Conservation (phyloP, 2,888 invertebrate species). For the Neoaliturus tenellus region DNA sequence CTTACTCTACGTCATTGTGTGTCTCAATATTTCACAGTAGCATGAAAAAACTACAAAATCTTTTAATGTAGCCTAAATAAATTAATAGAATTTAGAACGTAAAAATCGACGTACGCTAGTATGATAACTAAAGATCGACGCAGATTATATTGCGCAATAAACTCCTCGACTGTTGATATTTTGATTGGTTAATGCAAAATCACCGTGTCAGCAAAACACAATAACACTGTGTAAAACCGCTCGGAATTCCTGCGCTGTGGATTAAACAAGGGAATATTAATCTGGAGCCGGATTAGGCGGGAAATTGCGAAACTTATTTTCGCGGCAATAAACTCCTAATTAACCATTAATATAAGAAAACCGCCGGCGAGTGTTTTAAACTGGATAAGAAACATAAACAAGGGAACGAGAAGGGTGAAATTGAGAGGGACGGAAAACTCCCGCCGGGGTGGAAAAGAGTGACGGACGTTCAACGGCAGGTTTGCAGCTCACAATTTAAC, state of each 20-base stretch:
- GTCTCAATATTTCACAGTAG: too few relatives aligned
- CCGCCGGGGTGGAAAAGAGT: background rate
- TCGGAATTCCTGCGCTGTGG: background rate
- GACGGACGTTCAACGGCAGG: too few relatives aligned
- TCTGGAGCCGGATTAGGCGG: background rate
- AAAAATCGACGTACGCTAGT: too few relatives aligned
- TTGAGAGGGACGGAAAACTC: background rate
- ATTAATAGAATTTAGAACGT: too few relatives aligned
- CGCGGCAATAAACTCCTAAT: conserved; percentile 19
- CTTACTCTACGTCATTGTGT: too few relatives aligned
- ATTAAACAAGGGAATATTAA: background rate
- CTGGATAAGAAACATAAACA: conserved; percentile 33
- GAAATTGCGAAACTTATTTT: background rate
- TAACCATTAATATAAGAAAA: conserved; percentile 15
- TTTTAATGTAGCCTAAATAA: too few relatives aligned
- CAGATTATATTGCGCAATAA: too few relatives aligned
- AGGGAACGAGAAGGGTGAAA: background rate
- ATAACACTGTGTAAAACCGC: background rate
- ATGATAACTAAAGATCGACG: too few relatives aligned
- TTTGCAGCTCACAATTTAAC: too few relatives aligned
- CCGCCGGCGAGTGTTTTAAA: background rate
- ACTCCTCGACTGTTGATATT: too few relatives aligned
- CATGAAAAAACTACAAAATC: too few relatives aligned
- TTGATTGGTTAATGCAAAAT: too few relatives aligned
- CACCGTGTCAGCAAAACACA: background rate